Base-by-base conservation (phyloP, 2,113 vertebrate genomes). In the Passer domesticus region DNA sequence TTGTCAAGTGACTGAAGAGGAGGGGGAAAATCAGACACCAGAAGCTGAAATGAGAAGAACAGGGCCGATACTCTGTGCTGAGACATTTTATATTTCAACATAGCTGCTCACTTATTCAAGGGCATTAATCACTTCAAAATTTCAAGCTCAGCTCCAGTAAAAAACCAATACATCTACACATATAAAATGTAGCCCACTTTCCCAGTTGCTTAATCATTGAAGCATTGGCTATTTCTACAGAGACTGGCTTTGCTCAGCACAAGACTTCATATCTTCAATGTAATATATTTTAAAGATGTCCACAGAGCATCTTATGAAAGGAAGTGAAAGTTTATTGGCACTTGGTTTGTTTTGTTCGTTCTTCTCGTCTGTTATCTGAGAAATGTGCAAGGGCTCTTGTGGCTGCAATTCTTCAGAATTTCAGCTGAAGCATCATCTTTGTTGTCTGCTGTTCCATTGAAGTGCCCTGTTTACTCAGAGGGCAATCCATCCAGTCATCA, bases 271-370 rank as follows among this genome's bases (percentile, higher is more conserved):
- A 59, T 67, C 56, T 76, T 73, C 75, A 81, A 25, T 27, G 46
- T 39, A 17, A 76, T 72, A 7, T 28, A 50, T 87, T 89, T 82
- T 89, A 83, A 94, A 94, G 52, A 89, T 75, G 46, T 76, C 67
- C 79, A 93, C 60, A 86, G 87, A 79, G 20, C 24, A n/a, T 94
- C 67, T 93, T 86, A 66, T 0, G 2, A 95, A 95, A 95, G 92
- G 76, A 85, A 94, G 77, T 67, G 28, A 91, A 92, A 89, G 87
- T 83, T 92, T 92, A 64, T 83, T 92, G 78, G 92, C 69, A 81
- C 44, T 87, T 73, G 58, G 33, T 93, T 96, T 90, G 76, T 92
- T 96, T 92, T 90, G 55, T 67, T 53, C 33, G 0, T 41, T 95
- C 46, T 81, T 86, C 69, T 83, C 14, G 21, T 59, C 67, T 83